Conservation (phyloP, 2,797 vertebrate genomes). For the Halcyon chelicuti region DNA sequence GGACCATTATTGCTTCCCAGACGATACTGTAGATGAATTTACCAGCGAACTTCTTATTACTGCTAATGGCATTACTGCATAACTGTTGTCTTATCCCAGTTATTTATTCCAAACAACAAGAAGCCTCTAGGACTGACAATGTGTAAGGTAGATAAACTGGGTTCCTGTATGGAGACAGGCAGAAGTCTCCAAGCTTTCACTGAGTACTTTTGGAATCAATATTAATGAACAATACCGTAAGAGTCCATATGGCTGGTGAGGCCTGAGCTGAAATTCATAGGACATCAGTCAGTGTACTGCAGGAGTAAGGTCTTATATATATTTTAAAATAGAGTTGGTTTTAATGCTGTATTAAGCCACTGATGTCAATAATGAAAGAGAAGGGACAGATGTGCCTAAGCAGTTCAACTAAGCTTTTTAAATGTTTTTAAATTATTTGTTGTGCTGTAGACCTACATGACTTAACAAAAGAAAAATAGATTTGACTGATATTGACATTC, state of each 20-base stretch:
- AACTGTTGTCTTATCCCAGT: background rate
- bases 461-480: constrained; percentile 24
- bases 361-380: constrained; percentile 55
- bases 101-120: background rate
- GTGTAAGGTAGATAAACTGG: background rate
- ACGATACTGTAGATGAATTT: background rate
- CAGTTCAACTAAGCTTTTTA: constrained; percentile 15
- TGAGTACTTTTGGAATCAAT: constrained; percentile 19
- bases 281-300: background rate
- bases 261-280: background rate
- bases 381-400: constrained; percentile 36
- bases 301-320: constrained; percentile 27
- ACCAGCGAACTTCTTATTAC: background rate
- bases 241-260: background rate
- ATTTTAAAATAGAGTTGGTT: constrained; percentile 35
- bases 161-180: background rate
- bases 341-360: constrained; percentile 35
- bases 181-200: constrained; percentile 1
- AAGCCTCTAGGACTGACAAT: background rate
- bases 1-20: background rate
- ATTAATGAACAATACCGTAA: background rate
- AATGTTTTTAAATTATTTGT: constrained; percentile 58
- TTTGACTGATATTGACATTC: background rate
- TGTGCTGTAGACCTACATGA: constrained; percentile 22
- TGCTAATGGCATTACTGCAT: background rate